Evolutionary conservation across 30 jellyfish, hydroid and myxozoan genomes (phyloP).

Genomic region (Catostylus mosaicus): DNA sequence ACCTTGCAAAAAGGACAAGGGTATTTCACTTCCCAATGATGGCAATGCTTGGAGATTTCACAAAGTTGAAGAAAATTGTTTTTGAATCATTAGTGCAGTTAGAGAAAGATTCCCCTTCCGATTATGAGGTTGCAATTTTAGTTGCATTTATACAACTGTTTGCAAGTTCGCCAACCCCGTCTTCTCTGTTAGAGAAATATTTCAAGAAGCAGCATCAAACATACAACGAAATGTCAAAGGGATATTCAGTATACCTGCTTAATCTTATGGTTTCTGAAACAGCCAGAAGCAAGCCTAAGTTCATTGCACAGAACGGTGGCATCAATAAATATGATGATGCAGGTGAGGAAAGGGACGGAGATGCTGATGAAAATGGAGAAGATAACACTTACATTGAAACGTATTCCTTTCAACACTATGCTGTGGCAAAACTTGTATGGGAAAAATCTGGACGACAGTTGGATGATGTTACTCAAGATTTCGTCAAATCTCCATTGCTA

Average conservation of each 20-base stretch:
- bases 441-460: constrained; percentile 22
- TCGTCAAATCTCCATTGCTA: constrained; percentile 12
- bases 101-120: not conserved
- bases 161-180: constrained; percentile 36
- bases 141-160: constrained; percentile 44
- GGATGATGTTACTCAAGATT: constrained; percentile 34
- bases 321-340: not conserved
- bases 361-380: not conserved
- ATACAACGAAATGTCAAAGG: not conserved
- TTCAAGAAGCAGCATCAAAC: not conserved
- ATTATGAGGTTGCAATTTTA: constrained; percentile 44
- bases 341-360: not conserved
- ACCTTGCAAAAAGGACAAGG: not conserved
- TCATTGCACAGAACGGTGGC: not conserved
- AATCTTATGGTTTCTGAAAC: constrained; percentile 38
- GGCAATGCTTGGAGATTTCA: constrained; percentile 48
- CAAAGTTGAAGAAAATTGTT: constrained; percentile 18
- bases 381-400: not conserved
- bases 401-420: constrained; percentile 38
- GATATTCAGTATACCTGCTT: constrained; percentile 26
- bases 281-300: constrained; percentile 30
- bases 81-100: constrained; percentile 15
- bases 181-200: constrained; percentile 20
- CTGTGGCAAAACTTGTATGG: constrained; percentile 36
- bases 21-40: constrained; percentile 61